These are phyloP conservation scores for Hippocampus guttulatus DNA, from an alignment of 2,113 vertebrate genomes.

Conservation along the genomic window DNA sequence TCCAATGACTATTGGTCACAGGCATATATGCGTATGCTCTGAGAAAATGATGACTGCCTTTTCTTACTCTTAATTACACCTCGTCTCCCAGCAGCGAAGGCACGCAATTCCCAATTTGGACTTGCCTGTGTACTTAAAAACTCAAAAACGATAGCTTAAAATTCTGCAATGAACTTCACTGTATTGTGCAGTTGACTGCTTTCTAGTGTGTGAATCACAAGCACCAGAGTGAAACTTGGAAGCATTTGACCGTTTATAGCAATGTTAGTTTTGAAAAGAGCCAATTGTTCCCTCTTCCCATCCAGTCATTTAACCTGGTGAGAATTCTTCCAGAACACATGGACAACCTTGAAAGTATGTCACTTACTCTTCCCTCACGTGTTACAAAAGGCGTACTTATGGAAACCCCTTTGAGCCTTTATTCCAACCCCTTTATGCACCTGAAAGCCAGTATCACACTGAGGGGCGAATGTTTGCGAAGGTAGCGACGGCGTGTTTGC, in stretches of 20 bases:
- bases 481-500: too few species aligned
- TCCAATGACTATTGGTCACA: too few species aligned
- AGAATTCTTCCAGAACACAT: conserved; percentile 98
- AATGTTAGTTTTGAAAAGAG: conserved; percentile 22
- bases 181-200: not conserved
- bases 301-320: conserved; percentile 96
- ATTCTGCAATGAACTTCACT: not conserved
- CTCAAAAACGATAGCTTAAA: too few species aligned
- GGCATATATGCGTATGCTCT: too few species aligned
- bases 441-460: too few species aligned
- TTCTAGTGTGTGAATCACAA: not conserved
- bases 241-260: not conserved
- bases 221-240: not conserved
- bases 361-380: conserved; percentile 12
- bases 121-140: too few species aligned
- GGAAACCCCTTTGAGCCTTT: not conserved
- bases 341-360: conserved; percentile 98
- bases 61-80: too few species aligned
- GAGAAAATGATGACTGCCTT: too few species aligned
- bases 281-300: conserved; percentile 73
- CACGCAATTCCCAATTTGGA: too few species aligned
- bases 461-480: too few species aligned
- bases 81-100: too few species aligned
- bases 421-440: too few species aligned
- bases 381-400: not conserved